Percentiles rank a stretch among this genome's conserved stretches.
phyloP scores from a whole-genome alignment of 1,140 invertebrate genomes.

The Eumaeus atala region DNA sequence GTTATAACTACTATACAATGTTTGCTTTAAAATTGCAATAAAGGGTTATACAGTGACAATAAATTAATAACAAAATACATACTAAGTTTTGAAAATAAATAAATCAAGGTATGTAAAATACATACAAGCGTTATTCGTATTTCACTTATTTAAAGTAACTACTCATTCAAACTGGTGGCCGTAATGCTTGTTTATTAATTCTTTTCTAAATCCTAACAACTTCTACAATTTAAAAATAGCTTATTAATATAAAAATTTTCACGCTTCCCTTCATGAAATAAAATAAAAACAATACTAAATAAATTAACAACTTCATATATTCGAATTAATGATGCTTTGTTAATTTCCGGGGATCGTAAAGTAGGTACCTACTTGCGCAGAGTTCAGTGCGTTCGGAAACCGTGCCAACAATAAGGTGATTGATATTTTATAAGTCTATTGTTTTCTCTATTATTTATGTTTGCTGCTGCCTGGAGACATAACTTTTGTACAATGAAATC shows the following conservation, averaged over 20 bases:
- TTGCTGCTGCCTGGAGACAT: constrained; percentile 12
- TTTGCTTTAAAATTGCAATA: no score
- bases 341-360: no score
- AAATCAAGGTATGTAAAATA: no score
- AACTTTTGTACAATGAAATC: constrained; percentile 6
- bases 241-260: constrained; percentile 45
- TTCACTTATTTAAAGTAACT: constrained; percentile 12
- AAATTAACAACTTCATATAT: constrained; percentile 32
- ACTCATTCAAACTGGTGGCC: constrained; percentile 36
- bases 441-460: constrained; percentile 28
- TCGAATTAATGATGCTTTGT: constrained; percentile 8
- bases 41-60: no score
- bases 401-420: constrained; percentile 52
- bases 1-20: no score
- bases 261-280: constrained; percentile 33
- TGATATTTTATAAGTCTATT: constrained; percentile 54
- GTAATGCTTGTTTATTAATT: constrained; percentile 42
- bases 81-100: no score
- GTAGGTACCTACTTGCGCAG: no score
- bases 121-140: not conserved
- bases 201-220: constrained; percentile 10
- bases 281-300: constrained; percentile 35
- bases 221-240: constrained; percentile 31
- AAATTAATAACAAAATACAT: no score
- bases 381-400: not conserved